Base-by-base conservation (phyloP, 2,888 invertebrate genomes). In the Aphidius colemani region DNA sequence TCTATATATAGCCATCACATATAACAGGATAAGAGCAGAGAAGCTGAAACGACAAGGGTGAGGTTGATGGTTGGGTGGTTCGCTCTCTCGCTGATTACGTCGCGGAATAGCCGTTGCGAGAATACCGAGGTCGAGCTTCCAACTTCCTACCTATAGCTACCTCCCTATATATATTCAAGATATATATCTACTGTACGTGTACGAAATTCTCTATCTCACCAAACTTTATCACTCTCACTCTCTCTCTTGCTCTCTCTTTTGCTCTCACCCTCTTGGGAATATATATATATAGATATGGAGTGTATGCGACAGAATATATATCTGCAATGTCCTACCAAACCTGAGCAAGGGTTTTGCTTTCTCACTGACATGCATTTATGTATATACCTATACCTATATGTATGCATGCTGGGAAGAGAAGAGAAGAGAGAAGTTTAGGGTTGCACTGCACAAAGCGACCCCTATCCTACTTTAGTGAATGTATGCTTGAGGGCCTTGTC, bases 61-160 rank as follows among this genome's bases (percentile, higher is more conserved):
- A 63, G 63, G 53, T 56, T 53, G 67, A 59, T 64, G 62, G 63
- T 65, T 65, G 69, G 67, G 69, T 59, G 63, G 64, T 64, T 69
- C 74, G 78, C 79, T 77, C 81, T 81, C 80, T 80, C 79, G 79
- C 80, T 81, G 81, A 81, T 81, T 81, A 81, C 80, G 81, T 81
- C 81, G 81, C 81, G 75, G 76, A 75, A 76, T 79, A 78, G 80
- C 76, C 78, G 78, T 81, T 73, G 72, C 75, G 75, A 74, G 72
- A 70, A 67, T 63, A 70, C 84, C 84, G 85, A 85, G 84, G 82
- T 57, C 64, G 64, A 61, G 56, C 53, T 10, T 61, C 49, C n/a
- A 13, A 41, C 50, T 7, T 51, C 13, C 50, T 57, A 18, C 40
- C 44, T 13, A 11, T 59, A 41, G 18, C n/a, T 49, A 39, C 40